These are phyloP conservation scores for Pogonophryne albipinna DNA, from an alignment of 2,797 vertebrate genomes.

Conservation along the genomic window DNA sequence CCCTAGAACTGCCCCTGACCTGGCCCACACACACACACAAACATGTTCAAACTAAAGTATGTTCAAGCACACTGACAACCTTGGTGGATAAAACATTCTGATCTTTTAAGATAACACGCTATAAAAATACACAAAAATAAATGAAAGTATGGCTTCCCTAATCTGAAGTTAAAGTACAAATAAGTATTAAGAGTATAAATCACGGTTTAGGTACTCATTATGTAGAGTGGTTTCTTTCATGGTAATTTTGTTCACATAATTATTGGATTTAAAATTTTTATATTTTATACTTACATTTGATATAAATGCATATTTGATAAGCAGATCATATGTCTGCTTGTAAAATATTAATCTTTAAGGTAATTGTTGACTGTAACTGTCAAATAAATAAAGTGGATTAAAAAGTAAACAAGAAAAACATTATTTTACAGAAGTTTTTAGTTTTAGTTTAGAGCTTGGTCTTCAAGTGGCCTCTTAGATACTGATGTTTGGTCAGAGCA, in stretches of 20 bases:
- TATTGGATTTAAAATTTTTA: background rate
- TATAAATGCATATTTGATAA: background rate
- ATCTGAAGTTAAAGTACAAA: background rate
- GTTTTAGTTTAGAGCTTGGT: background rate
- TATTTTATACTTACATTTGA: background rate
- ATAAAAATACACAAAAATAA: background rate
- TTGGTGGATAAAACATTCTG: background rate
- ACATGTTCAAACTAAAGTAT: background rate
- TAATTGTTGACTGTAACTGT: background rate
- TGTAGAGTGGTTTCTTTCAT: background rate
- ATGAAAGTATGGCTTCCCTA: background rate
- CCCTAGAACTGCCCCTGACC: no score
- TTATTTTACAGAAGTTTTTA: no score
- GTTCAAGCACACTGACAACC: background rate
- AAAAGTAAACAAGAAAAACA: background rate
- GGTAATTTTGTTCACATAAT: background rate
- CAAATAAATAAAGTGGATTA: background rate
- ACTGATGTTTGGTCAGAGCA: conserved; percentile 34
- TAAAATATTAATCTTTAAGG: background rate
- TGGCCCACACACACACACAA: conserved; percentile 1
- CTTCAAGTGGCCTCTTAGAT: conserved; percentile 25
- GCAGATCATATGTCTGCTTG: background rate
- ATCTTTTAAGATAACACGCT: background rate
- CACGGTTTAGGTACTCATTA: background rate
- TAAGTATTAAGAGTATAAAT: background rate